phyloP scores from a whole-genome alignment of 2,797 vertebrate genomes.

The Arrhamphus sclerolepis region DNA sequence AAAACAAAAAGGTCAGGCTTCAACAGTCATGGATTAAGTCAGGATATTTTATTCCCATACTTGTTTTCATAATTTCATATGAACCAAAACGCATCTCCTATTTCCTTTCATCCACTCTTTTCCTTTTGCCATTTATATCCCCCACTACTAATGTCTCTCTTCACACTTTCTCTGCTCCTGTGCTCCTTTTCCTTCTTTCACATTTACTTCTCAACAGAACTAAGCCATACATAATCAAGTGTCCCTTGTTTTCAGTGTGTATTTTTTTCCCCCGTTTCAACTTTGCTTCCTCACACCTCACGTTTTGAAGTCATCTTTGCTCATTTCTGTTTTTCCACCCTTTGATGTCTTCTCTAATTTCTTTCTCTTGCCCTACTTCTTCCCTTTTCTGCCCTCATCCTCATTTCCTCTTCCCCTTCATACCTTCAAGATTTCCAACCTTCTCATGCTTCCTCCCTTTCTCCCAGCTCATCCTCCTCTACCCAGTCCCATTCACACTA shows the following conservation, averaged over 20 bases:
- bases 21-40: neutral
- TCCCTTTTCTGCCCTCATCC: neutral
- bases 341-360: neutral
- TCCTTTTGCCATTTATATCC: neutral
- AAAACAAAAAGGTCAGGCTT: slow-evolving; percentile 5
- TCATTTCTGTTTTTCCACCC: neutral
- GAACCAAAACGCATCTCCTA: neutral
- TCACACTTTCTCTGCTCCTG: neutral
- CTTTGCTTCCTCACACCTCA: neutral
- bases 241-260: neutral
- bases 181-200: neutral
- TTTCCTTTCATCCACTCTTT: neutral
- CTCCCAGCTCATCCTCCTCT: slow-evolving; percentile 1
- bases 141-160: neutral
- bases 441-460: slow-evolving; percentile 7
- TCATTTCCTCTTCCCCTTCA: neutral
- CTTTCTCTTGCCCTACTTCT: neutral
- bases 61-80: neutral
- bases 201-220: neutral
- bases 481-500: slow-evolving; percentile 8
- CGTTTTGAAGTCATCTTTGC: neutral
- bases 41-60: too few relatives aligned
- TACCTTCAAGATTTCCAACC: neutral
- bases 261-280: neutral
- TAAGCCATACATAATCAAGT: neutral